Evolutionary conservation across 1,140 invertebrate species (phyloP), one percentile per base, ranked within the genome.

Genomic region (Heliconius hermathena): DNA sequence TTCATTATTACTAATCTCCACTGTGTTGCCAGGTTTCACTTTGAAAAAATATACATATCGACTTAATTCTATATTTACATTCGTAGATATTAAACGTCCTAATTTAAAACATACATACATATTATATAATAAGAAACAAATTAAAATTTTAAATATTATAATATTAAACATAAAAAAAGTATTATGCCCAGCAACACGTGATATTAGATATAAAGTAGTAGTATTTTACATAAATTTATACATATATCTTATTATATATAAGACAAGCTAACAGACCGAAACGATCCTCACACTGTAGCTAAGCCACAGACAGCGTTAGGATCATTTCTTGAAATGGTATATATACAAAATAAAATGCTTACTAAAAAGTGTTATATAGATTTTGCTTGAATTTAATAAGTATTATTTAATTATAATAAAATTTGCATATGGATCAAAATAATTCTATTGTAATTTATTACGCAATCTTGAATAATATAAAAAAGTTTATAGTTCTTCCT

Each of bases 181-280:
- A 57, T n/a, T 2, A 57, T 11, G 20, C 54, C 54, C n/a, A n/a
- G 54, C 54, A 57, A 57, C 54, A 57, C 54, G 6, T 22, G 8
- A 66, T 29, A 29, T 66, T 66, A 22, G 8, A 9, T 54, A 1
- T 22, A n/a, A 13, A 46, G 3, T 22, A 9, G 8, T 57, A 22
- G 54, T 11, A 57, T 22, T 22, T 57, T 3, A 57, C 54, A 22
- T 57, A 57, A 0, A 3, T 57, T 22, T 66, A 29, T 66, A 66
- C 8, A 66, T 5, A 66, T n/a, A 66, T 57, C n/a, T 22, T 22
- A 57, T 57, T 57, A 66, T 29, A 66, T 66, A 66, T 70, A 78
- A 81, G 79, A 76, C 74, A 81, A 81, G 76, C 76, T 81, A 9
- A 36, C 33, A 6, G 33, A 36, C 6, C 33, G 33, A 36, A 36